Base-by-base conservation (phyloP, 2,888 invertebrate genomes). In the Acleris holmiana region DNA sequence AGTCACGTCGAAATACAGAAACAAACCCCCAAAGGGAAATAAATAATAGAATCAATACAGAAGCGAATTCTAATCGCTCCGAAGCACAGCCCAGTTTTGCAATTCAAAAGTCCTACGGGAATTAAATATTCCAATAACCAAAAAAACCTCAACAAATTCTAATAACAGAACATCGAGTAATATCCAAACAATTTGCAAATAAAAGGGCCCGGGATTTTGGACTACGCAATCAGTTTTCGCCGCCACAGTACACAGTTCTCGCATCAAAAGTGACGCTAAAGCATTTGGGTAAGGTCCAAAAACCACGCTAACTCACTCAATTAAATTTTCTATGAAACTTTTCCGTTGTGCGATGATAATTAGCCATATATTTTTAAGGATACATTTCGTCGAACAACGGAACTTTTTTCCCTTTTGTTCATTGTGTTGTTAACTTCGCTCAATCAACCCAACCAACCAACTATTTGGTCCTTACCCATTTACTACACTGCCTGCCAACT, bases 101-200 rank as follows among this genome's bases (percentile, higher is more conserved):
- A 64, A 64, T 59, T 59, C 64, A 59, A 64, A 64, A 64, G 58
- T 48, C 40, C 64, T 47, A 23, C 29, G 59, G 64, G 65, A 65
- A 55, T 55, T 47, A 21, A 65, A 59, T 59, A 65, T 65, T 65
- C 65, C 59, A 60, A 65, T 60, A 65, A 60, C 49, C 53, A 41
- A 57, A 65, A 64, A 65, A 59, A 64, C 41, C 64, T 48, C 59
- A 60, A 65, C 58, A 59, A 59, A 59, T 64, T 64, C 64, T 64
- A 64, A 64, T 64, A 64, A 64, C 59, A 49, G 44, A 46, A 29
- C 49, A 44, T 54, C 44, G 65, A 60, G 46, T 59, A 65, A 60
- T 65, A 65, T 65, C 55, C 54, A 23, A 55, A 55, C 59, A 65
- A 60, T 65, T 65, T 60, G 55, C 59, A 55, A 65, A 65, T 65